Conservation (phyloP, 1,140 invertebrate species). For the Drosophila serrata region DNA sequence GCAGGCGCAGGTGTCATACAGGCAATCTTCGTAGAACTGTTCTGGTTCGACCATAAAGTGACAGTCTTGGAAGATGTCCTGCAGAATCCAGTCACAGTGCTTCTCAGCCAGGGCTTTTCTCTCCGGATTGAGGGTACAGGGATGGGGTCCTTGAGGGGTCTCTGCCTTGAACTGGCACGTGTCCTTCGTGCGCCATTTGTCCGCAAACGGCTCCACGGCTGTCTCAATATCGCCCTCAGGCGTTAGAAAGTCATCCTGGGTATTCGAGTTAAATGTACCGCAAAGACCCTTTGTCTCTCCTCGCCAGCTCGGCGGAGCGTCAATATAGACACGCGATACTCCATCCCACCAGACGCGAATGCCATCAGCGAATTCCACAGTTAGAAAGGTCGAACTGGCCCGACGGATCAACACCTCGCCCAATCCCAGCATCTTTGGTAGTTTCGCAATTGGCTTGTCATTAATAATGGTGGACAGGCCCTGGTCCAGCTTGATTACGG, state of each 20-base stretch:
- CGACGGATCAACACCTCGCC: constrained; percentile 88
- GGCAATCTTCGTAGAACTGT: constrained; percentile 92
- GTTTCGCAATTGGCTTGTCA: constrained; percentile 88
- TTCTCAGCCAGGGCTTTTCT: constrained; percentile 89
- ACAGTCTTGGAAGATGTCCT: constrained; percentile 92
- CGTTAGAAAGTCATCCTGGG: constrained; percentile 95
- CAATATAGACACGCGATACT: constrained; percentile 91
- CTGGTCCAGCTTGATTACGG: constrained; percentile 90
- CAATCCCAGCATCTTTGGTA: constrained; percentile 88
- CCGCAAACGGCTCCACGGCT: constrained; percentile 91
- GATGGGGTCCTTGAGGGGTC: constrained; percentile 87
- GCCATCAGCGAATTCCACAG: constrained; percentile 90
- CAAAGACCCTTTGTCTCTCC: constrained; percentile 92
- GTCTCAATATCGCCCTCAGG: constrained; percentile 93
- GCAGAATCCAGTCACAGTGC: constrained; percentile 89
- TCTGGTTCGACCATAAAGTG: constrained; percentile 92
- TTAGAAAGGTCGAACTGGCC: constrained; percentile 91
- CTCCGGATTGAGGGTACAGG: constrained; percentile 90
- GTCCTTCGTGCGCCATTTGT: constrained; percentile 94
- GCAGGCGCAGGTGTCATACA: constrained; percentile 95
- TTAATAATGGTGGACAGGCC: constrained; percentile 89
- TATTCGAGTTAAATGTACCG: constrained; percentile 94
- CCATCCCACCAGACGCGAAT: constrained; percentile 95
- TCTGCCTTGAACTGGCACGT: constrained; percentile 88
- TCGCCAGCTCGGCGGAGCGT: constrained; percentile 90